phyloP scores from a whole-genome alignment of 2,113 vertebrate species.

The Megalops atlanticus region DNA sequence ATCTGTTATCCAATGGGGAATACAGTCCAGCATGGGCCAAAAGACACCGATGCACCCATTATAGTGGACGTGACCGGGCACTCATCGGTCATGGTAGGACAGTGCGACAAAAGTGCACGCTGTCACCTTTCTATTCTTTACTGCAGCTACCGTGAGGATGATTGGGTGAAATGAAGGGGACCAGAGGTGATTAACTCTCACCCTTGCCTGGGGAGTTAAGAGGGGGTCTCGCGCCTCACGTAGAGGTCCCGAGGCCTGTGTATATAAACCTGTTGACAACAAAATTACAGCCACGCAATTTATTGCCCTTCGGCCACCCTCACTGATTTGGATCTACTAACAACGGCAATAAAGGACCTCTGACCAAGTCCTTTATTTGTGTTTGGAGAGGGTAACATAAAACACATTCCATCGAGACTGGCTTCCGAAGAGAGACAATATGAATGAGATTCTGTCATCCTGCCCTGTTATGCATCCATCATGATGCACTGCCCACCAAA shows the following conservation, averaged over 20 bases:
- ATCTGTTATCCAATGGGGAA: neutral
- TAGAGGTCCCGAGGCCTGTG: conserved; percentile 52
- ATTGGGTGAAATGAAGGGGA: neutral
- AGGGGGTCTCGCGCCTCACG: conserved; percentile 40
- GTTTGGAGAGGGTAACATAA: conserved; percentile 10
- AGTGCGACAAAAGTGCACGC: neutral
- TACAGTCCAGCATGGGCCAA: neutral
- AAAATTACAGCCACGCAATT: conserved; percentile 57
- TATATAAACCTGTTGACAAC: conserved; percentile 45
- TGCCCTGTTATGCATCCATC: neutral
- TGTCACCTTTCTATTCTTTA: neutral
- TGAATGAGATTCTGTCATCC: neutral
- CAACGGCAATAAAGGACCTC: conserved; percentile 16
- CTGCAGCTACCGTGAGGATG: neutral
- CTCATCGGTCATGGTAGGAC: neutral
- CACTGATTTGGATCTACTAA: conserved; percentile 56
- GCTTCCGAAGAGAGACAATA: neutral
- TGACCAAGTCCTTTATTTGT: neutral
- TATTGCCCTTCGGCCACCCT: conserved; percentile 43
- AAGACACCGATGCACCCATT: neutral
- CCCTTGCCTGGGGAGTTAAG: conserved; percentile 43
- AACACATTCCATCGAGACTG: neutral
- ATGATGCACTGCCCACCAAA: neutral
- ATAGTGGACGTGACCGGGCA: conserved; percentile 2
- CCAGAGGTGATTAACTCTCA: conserved; percentile 55